These are phyloP conservation scores for Oxygymnocypris stewartii DNA, from an alignment of 2,113 vertebrate genomes.

Conservation along the genomic window DNA sequence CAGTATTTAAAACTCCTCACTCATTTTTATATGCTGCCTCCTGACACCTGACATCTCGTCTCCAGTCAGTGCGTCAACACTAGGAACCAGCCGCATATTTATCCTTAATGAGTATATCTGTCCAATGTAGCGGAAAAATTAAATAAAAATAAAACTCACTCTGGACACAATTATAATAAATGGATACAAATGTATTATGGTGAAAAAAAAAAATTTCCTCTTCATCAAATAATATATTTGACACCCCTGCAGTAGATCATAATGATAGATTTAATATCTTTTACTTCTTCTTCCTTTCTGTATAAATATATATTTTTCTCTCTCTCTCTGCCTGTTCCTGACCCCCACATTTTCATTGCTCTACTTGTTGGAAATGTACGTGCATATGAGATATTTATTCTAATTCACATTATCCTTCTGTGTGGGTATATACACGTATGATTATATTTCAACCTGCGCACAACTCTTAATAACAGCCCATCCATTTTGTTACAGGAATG, in stretches of 20 bases:
- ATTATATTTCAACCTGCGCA: slow-evolving; percentile 11
- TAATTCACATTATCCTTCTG: background rate
- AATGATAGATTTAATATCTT: slow-evolving; percentile 4
- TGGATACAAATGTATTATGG: slow-evolving; percentile 21
- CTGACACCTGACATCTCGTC: slow-evolving; percentile 30
- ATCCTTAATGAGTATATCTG: slow-evolving; percentile 37
- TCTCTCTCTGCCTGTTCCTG: background rate
- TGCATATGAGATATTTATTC: background rate
- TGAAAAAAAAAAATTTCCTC: background rate
- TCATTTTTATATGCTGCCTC: background rate
- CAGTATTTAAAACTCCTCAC: slow-evolving; percentile 15
- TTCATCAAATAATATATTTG: slow-evolving; percentile 1
- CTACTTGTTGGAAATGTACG: background rate
- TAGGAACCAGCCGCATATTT: background rate
- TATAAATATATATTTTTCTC: background rate
- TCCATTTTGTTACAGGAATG: slow-evolving; percentile 1
- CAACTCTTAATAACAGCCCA: background rate
- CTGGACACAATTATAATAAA: slow-evolving; percentile 24
- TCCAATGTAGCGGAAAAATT: slow-evolving; percentile 9
- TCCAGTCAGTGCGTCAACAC: background rate
- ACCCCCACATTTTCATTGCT: background rate
- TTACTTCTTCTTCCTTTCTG: background rate
- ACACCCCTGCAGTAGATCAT: background rate
- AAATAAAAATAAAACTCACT: background rate
- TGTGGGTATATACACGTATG: background rate